Evolutionary conservation across 2,113 vertebrate species (phyloP).

Genomic region (Eulemur rufifrons): DNA sequence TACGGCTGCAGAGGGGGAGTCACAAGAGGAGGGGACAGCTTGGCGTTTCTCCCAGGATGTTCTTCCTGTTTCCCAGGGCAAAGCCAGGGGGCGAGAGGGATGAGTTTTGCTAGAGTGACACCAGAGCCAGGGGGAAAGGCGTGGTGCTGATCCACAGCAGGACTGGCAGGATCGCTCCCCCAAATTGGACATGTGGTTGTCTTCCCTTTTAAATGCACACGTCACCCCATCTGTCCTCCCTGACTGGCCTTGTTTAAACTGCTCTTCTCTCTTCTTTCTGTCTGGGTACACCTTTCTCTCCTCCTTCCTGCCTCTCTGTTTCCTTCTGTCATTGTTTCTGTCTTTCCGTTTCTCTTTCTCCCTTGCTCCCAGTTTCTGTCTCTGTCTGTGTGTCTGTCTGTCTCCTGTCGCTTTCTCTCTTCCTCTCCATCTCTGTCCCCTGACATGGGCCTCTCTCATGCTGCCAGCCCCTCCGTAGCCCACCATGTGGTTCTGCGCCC

Average conservation of each 20-base stretch:
- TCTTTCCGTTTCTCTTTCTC: not conserved
- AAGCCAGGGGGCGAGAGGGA: not conserved
- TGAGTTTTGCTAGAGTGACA: not conserved
- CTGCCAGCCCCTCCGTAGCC: constrained; percentile 2
- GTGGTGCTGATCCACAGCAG: not conserved
- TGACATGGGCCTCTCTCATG: not conserved
- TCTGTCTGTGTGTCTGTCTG: constrained; percentile 28
- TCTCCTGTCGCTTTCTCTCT: constrained; percentile 53
- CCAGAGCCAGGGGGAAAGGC: not conserved
- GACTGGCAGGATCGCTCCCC: not conserved
- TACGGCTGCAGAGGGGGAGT: too few relatives aligned
- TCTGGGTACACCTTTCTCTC: constrained; percentile 54
- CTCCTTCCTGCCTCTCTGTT: not conserved
- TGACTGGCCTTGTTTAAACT: constrained; percentile 78
- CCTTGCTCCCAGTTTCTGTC: constrained; percentile 18
- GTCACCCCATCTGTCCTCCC: constrained; percentile 79
- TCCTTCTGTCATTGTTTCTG: not conserved
- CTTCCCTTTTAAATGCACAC: constrained; percentile 93
- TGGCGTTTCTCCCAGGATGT: not conserved
- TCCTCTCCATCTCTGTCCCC: constrained; percentile 32
- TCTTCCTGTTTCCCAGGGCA: not conserved
- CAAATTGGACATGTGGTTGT: constrained; percentile 73
- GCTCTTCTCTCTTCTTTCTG: constrained; percentile 34
- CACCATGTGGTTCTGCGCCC: constrained; percentile 79
- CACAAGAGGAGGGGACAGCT: not conserved